Evolutionary conservation across 2,113 vertebrate species (phyloP), one percentile per base, ranked within the genome.

Genomic region (Misgurnus anguillicaudatus): DNA sequence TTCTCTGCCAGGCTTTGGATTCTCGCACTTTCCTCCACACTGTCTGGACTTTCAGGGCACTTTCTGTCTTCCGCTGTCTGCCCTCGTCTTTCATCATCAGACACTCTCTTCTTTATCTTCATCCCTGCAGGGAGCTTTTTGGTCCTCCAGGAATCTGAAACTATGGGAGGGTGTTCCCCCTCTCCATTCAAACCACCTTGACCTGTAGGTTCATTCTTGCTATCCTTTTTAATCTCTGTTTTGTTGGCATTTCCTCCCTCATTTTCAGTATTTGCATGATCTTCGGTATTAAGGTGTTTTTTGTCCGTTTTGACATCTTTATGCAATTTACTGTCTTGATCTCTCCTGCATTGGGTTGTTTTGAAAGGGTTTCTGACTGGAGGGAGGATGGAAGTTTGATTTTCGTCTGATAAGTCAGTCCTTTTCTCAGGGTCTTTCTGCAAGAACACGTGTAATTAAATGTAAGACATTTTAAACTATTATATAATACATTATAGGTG

Each of bases 291-390:
- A 9, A 19, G 38, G 31, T 38, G 36, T 48, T 68, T 77, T 31
- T 45, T 13, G 2, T 13, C 11, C 41, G 51, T 70, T 78, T 57
- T 77, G 75, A 39, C 19, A 21, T 73, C 21, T 9, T 3, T 0
- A 66, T 83, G 13, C 41, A 71, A 80, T 74, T 64, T 60, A n/a
- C 13, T 41, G 19, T 57, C 13, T 72, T 84, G 87, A n/a, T 87
- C 38, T 68, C 83, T 89, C 81, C 86, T 93, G 75, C 86, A 81
- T 8, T 82, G 89, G 86, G 93, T 93, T 39, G 84, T 78, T 86
- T 94, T 96, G 71, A 99, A 99, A 0, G 96, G 96, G 86, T 99
- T 99, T 89, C 93, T 92, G 65, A 89, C 90, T 9, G 80, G 60
- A 0, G 79, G 87, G 16, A 89, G 76, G 81, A 67, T 86, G 64